Base-by-base conservation (phyloP, 2,888 invertebrate species). In the Napeogenes inachia region DNA sequence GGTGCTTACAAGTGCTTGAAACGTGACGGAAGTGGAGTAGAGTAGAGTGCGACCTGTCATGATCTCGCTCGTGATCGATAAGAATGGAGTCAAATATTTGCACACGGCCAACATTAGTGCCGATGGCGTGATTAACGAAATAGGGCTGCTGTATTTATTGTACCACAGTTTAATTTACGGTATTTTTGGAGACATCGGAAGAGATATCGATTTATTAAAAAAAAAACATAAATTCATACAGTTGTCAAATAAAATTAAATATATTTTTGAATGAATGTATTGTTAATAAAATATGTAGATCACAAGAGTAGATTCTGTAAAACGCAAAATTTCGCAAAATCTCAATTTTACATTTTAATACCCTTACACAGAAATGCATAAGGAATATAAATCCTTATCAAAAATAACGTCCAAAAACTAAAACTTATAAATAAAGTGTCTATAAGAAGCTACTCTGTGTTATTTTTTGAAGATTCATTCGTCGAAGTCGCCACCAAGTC, bases 21-120 rank as follows among this genome's bases (percentile, higher is more conserved):
- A 86, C 87, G 88, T 86, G 89, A 81, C 85, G 84, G 85, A 82
- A 84, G 84, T 80, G 68, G 69, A 68, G 75, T 72, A 75, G 72
- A 68, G 75, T 72, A 75, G 72, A 81, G 80, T 73, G 80, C 73
- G 76, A 76, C 75, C 76, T 75, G 79, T 77, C 82, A 78, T 82
- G 85, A 87, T 85, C 85, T 74, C 76, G 74, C 78, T 72, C 73
- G 75, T 83, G 88, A 89, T 89, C 89, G 84, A 89, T 89, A 87
- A 79, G 84, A 78, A 70, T 76, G 73, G 79, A 75, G 76, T 84
- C 86, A 84, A 89, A 89, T 88, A 88, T 89, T 89, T 88, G 85
- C 87, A 82, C 88, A 82, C 79, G 77, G 67, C 73, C 81, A 78
- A 84, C 87, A 87, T 87, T 87, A 87, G 85, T 72, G 76, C 62